Conservation (phyloP, 2,888 invertebrate species). For the Drosophila kanekoi region DNA sequence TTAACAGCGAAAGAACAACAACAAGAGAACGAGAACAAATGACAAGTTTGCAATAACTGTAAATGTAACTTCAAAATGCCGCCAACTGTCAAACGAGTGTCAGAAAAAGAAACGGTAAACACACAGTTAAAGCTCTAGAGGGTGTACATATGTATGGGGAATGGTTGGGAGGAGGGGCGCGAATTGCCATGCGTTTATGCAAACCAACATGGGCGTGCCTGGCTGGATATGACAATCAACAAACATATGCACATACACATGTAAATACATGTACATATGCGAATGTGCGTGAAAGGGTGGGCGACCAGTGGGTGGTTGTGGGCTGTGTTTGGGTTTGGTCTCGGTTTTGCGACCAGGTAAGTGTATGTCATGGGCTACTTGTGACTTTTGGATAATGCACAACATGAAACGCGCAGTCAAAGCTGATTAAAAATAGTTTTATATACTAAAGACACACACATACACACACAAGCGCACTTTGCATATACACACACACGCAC, state of each 20-base stretch:
- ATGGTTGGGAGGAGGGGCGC: background rate
- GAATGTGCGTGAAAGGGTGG: background rate
- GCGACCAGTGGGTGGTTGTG: background rate
- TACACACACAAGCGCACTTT: conserved; percentile 4
- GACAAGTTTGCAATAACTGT: conserved; percentile 43
- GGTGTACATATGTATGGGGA: background rate
- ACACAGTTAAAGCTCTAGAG: conserved; percentile 17
- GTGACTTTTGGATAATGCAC: conserved; percentile 56
- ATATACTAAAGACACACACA: conserved; percentile 21
- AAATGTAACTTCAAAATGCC: conserved; percentile 56
- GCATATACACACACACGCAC: conserved; percentile 5
- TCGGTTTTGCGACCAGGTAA: conserved; percentile 25
- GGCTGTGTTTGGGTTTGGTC: conserved; percentile 1
- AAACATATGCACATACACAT: conserved; percentile 9
- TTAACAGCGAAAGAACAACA: conserved; percentile 19
- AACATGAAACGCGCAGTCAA: conserved; percentile 45
- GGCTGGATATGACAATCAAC: conserved; percentile 9
- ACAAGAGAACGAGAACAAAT: conserved; percentile 16
- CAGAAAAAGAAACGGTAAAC: conserved; percentile 32
- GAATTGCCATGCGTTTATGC: conserved; percentile 32
- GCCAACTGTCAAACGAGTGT: conserved; percentile 49
- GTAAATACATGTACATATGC: background rate
- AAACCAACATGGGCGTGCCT: conserved; percentile 33
- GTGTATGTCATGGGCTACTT: conserved; percentile 43
- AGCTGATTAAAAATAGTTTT: conserved; percentile 56